Evolutionary conservation across 1,140 invertebrate genomes (phyloP), one percentile per base, ranked within the genome.

Genomic region (Lepidurus arcticus): DNA sequence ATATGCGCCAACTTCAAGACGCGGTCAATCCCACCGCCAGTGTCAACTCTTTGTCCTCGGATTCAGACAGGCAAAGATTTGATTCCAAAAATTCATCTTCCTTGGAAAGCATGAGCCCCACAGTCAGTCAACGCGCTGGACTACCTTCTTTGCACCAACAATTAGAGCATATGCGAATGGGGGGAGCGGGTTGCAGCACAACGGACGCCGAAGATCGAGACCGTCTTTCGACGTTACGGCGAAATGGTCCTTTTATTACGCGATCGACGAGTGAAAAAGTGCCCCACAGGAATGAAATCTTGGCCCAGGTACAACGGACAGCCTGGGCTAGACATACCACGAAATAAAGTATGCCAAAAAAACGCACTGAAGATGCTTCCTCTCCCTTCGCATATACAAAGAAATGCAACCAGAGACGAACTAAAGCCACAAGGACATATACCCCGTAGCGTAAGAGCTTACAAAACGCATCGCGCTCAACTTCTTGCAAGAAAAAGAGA

Each of bases 251-350:
- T 16, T 79, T 81, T 76, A 93, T 94, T 75, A 93, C 91, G 1
- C 87, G 93, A 73, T 91, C 91, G 7, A 94, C 93, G 4, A 94
- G 92, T 85, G 93, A 94, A 80, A 91, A 93, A 84, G 89, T 94
- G 73, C 92, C 93, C 1, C 91, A 93, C 81, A 88, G 92, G 53
- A 94, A 90, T 83, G 92, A 94, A 83, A 86, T 93, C 80, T 92
- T 94, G 91, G 90, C 89, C n/a, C 91, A 93, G 81, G 88, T 94
- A 77, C 90, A 91, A 82, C 87, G 93, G 77, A 90, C 91, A 0
- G 89, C 90, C 44, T 95, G 93, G 93, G 92, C 92, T 1, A 86
- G 93, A 81, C 93, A 94, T 82, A 95, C 93, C 1, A 94, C 93
- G 16, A 94, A 94, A 85, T 95, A 82, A 89, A 85, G 78, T 45